Percentiles rank a stretch among this genome's conserved stretches.
Conservation (phyloP, 2,113 vertebrate genomes). For the Odontophorus gujanensis region DNA sequence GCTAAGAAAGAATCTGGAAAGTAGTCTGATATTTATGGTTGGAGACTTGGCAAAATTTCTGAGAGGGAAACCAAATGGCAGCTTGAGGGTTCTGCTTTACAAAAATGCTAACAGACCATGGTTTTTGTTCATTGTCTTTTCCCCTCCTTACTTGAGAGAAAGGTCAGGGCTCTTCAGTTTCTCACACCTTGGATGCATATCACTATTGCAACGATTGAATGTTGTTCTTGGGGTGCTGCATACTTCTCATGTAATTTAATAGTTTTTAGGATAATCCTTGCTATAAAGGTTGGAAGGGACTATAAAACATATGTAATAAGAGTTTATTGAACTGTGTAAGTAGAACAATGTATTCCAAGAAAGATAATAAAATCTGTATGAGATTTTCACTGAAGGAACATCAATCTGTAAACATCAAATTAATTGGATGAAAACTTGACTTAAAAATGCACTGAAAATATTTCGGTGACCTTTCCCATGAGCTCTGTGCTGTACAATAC, state of each 20-base stretch:
- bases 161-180: neutral
- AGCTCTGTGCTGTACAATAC: neutral
- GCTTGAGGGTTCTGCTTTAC: neutral
- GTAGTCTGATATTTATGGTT: neutral
- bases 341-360: neutral
- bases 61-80: neutral
- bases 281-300: neutral
- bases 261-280: neutral
- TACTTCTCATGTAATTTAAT: neutral
- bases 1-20: neutral
- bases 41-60: neutral
- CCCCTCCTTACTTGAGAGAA: neutral
- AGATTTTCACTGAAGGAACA: neutral
- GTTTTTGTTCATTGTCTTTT: neutral
- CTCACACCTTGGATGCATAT: neutral
- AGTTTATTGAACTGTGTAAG: neutral
- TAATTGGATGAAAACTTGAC: neutral
- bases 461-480: neutral
- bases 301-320: neutral
- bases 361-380: neutral
- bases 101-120: neutral
- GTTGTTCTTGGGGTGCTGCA: accelerated
- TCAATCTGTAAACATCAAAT: neutral
- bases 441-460: neutral
- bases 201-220: neutral